Evolutionary conservation across 2,113 vertebrate species (phyloP), one percentile per base, ranked within the genome.

Genomic region (Trematomus loennbergii): DNA sequence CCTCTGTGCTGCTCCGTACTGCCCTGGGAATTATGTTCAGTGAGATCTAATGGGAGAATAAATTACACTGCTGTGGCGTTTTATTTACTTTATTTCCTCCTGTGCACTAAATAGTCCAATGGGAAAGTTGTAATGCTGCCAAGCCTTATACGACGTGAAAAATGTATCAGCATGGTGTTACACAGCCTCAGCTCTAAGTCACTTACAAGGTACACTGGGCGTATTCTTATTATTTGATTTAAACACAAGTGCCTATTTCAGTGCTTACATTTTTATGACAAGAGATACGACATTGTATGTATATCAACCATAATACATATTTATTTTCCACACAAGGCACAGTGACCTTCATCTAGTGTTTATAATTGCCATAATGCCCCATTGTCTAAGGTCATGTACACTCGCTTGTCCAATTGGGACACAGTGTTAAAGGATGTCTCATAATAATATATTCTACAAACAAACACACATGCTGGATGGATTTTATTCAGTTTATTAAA

Each of bases 21-120:
- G 18, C 79, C 81, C 58, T 71, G 79, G 71, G 76, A 88, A 79
- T 64, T 50, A 57, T 82, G 63, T 65, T 75, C 20, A 29, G 55
- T n/a, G 52, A 75, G 80, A 83, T 80, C 67, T 71, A 86, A 80
- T 3, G 53, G 76, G 55, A 65, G 73, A 65, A 89, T 85, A 69
- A 82, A 86, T 86, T 90, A 88, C 45, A 66, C 67, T 2, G 52
- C 86, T 74, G 81, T 57, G 57, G 75, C 57, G 46, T 74, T 85
- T 87, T 85, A 85, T 88, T 91, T 89, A 90, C 81, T 90, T 82
- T 81, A 81, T 83, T 79, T 89, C 70, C 75, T 88, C 79, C 71
- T 48, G 77, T 67, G 80, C 61, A 48, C 60, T 84, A 79, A 82
- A 84, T 50, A 53, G 73, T 75, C 40, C 55, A 62, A 52, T 81